A percentile compares a stretch with the other conserved stretches of the same genome.
These are phyloP conservation scores for Tuberolachnus salignus DNA, from an alignment of 2,888 invertebrate genomes.

Conservation along the genomic window DNA sequence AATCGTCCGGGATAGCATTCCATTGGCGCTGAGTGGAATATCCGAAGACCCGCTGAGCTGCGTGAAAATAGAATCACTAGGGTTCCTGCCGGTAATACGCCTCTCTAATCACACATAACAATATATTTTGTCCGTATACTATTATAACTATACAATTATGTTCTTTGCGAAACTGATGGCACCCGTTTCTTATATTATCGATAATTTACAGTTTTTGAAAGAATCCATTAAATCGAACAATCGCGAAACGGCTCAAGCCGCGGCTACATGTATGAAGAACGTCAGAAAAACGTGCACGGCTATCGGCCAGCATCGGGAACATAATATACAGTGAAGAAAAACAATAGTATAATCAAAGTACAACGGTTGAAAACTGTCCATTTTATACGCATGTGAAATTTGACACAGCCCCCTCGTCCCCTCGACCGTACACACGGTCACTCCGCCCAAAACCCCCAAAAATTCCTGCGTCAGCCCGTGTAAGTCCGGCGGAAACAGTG, in stretches of 20 bases:
- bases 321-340: too few relatives aligned
- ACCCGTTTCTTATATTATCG: neutral
- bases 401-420: too few relatives aligned
- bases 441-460: too few relatives aligned
- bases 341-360: too few relatives aligned
- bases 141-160: too few relatives aligned
- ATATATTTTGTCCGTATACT: neutral
- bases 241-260: neutral
- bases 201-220: constrained; percentile 28
- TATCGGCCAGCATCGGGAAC: constrained; percentile 21
- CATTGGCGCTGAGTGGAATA: constrained; percentile 25
- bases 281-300: neutral
- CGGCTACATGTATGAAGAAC: constrained; percentile 19
- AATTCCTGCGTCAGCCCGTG: too few relatives aligned
- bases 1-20: constrained; percentile 1
- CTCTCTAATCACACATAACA: too few relatives aligned
- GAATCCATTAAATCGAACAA: neutral
- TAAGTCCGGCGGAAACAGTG: too few relatives aligned
- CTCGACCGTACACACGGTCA: too few relatives aligned
- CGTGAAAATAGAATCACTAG: constrained; percentile 6
- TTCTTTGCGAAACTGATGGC: neutral
- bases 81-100: constrained; percentile 33
- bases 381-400: too few relatives aligned
- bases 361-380: too few relatives aligned
- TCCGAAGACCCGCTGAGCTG: constrained; percentile 30